phyloP scores from a whole-genome alignment of 2,888 invertebrate species.

The Drosophila fungiperda region DNA sequence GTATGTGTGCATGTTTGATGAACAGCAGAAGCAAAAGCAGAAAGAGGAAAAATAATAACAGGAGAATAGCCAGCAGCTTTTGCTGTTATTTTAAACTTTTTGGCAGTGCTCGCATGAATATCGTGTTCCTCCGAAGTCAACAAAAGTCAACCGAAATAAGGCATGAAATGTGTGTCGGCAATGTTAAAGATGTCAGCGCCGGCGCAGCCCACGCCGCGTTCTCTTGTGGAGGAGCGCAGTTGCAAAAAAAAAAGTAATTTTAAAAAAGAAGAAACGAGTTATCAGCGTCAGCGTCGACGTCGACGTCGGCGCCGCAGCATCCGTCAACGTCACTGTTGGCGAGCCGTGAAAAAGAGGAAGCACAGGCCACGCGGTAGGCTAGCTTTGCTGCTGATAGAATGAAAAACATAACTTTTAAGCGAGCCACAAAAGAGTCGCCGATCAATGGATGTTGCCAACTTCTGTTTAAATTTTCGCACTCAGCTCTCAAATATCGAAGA shows the following conservation, averaged over 20 bases:
- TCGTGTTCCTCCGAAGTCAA: background rate
- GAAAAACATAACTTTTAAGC: background rate
- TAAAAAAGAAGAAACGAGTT: constrained; percentile 12
- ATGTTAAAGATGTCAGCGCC: background rate
- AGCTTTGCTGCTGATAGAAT: constrained; percentile 16
- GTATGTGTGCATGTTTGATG: background rate
- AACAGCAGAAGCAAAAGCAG: background rate
- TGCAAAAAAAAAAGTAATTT: constrained; percentile 1
- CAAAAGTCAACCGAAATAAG: background rate
- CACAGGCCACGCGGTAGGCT: background rate
- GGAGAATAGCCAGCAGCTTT: background rate
- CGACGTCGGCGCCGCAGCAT: constrained; percentile 21
- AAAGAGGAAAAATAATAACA: background rate
- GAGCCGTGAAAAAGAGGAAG: background rate
- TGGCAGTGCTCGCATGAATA: background rate
- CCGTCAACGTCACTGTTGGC: constrained; percentile 17
- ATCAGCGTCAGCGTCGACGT: constrained; percentile 10
- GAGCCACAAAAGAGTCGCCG: background rate
- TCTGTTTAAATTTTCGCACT: background rate
- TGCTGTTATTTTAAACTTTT: background rate
- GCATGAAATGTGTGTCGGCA: background rate
- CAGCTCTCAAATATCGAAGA: too few species aligned
- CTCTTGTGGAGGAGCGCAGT: background rate
- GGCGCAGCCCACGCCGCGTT: background rate
- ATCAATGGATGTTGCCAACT: background rate